Conservation (phyloP, 1,140 invertebrate genomes). For the Macrocentrus cingulum region DNA sequence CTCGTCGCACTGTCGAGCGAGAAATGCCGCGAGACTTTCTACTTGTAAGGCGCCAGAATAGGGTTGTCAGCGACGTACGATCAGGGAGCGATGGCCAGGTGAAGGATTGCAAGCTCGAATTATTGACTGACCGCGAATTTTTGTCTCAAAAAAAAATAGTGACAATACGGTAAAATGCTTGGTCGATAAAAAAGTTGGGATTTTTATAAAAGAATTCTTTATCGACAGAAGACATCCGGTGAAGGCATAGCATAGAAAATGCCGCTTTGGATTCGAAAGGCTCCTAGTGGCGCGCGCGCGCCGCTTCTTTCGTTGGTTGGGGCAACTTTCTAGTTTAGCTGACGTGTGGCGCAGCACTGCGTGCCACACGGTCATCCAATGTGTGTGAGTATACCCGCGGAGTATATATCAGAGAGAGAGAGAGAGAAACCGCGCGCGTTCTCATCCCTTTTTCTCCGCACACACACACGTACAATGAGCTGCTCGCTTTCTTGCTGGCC, state of each 20-base stretch:
- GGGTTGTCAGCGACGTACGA: conserved; percentile 47
- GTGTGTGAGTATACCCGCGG: conserved; percentile 23
- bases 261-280: conserved; percentile 56
- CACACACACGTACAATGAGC: not conserved
- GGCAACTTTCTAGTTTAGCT: conserved; percentile 59
- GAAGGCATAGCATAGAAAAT: conserved; percentile 25
- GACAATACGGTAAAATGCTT: no score
- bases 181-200: not conserved
- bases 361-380: conserved; percentile 14
- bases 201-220: not conserved
- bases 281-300: conserved; percentile 42
- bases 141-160: conserved; percentile 3
- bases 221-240: not conserved
- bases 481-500: conserved; percentile 19
- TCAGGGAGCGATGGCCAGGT: no score
- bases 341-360: conserved; percentile 42
- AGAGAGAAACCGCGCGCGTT: conserved; percentile 17
- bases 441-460: conserved; percentile 19
- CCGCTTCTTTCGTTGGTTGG: conserved; percentile 49
- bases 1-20: conserved; percentile 27
- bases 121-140: not conserved
- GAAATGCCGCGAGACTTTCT: conserved; percentile 56
- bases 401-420: conserved; percentile 19
- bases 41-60: conserved; percentile 50
- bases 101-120: no score